Evolutionary conservation across 2,113 vertebrate species (phyloP), one percentile per base, ranked within the genome.

Genomic region (Ictalurus furcatus): DNA sequence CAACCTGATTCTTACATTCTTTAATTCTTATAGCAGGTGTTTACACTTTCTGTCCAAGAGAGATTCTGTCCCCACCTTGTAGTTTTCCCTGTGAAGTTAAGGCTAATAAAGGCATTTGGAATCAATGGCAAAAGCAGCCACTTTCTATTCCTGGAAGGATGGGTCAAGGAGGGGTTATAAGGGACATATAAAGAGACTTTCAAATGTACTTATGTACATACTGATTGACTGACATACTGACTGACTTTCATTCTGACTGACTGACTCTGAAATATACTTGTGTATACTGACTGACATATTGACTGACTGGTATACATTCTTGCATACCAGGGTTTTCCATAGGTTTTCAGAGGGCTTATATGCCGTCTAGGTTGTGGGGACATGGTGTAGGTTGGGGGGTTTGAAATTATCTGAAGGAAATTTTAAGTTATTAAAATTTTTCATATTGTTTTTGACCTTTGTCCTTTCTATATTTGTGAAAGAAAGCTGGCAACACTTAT

Each of bases 21-120:
- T 84, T 19, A 87, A 87, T 87, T 30, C 17, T 25, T 87, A 37
- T 78, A 44, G 67, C 76, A 86, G 80, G 44, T 76, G 56, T 37
- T 73, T 58, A 61, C 71, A 83, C 40, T 2, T 34, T 28, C 19
- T 21, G 78, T 81, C 85, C 61, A 37, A 63, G 37, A 78, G 40
- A 37, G 56, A 23, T 59, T 25, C 3, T 83, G 16, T 40, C n/a
- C 52, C n/a, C 48, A 23, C 52, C 16, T 73, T 25, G 13, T 83
- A 23, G 8, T 84, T 86, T 81, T 88, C 85, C 21, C 34, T 58
- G 44, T 67, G 44, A 48, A 65, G 76, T 67, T 76, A 19, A 73
- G 40, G n/a, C 34, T 17, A 34, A 76, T 65, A 8, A 88, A 67
- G 25, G 52, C 3, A 3, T 58, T 78, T 12, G 2, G 69, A 17